Evolutionary conservation across 2,113 vertebrate genomes (phyloP).

Genomic region (Muscicapa adusta): DNA sequence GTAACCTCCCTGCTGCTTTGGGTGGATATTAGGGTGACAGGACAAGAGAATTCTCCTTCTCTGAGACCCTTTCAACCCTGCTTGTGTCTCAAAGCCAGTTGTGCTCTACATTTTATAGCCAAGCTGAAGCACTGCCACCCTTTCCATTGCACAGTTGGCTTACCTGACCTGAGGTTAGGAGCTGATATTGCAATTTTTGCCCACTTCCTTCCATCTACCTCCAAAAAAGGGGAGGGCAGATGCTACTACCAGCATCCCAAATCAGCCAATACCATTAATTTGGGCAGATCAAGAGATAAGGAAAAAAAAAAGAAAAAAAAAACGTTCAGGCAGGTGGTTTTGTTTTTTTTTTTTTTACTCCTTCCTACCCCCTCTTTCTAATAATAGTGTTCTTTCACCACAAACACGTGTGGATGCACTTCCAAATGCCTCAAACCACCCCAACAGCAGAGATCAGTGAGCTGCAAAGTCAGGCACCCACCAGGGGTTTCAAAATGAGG

Average conservation of each 20-base stretch:
- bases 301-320: not conserved
- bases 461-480: not conserved
- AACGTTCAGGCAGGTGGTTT: not conserved
- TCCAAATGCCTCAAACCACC: not conserved
- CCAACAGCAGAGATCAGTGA: not conserved
- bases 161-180: not conserved
- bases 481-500: not conserved
- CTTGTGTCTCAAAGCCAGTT: not conserved
- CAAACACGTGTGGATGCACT: not conserved
- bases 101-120: conserved; percentile 35
- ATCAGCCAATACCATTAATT: not conserved
- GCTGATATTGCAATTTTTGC: not conserved
- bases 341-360: not conserved
- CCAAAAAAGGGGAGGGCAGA: not conserved
- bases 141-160: conserved; percentile 23
- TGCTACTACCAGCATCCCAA: not conserved
- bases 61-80: not conserved
- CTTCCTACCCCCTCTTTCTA: not conserved
- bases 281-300: not conserved
- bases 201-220: conserved; percentile 39
- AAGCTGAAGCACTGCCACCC: not conserved
- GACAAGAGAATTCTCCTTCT: not conserved
- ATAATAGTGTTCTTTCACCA: not conserved
- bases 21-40: rapidly evolving
- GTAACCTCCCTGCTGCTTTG: not conserved